Conservation (phyloP, 2,888 invertebrate species). For the Oconnorella tubifera region DNA sequence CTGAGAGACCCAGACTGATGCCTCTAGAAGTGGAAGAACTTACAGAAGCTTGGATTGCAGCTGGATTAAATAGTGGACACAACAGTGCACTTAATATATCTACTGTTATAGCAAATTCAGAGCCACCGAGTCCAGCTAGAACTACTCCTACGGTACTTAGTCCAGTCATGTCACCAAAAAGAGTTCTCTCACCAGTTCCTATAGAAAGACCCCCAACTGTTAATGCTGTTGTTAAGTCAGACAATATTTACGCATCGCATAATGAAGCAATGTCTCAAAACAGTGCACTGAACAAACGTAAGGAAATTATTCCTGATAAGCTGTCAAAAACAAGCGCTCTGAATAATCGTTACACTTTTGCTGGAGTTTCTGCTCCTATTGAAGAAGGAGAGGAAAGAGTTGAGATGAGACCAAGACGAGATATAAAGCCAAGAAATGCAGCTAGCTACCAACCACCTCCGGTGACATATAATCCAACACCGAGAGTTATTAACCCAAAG, state of each 20-base stretch:
- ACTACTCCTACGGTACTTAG: conserved; percentile 30
- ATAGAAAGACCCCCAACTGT: not conserved
- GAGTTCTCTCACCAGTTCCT: not conserved
- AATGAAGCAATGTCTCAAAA: conserved; percentile 12
- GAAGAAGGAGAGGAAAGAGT: not conserved
- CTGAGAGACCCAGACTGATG: conserved; percentile 10
- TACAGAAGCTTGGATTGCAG: conserved; percentile 30
- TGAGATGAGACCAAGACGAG: not conserved
- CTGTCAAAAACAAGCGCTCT: conserved; percentile 50
- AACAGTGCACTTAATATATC: too few relatives aligned
- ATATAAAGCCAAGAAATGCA: not conserved
- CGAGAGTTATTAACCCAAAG: not conserved
- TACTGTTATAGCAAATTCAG: not conserved
- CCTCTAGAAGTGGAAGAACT: conserved; percentile 41
- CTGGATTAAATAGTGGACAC: too few relatives aligned
- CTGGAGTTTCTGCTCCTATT: conserved; percentile 7
- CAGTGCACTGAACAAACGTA: conserved; percentile 17
- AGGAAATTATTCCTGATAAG: conserved; percentile 20
- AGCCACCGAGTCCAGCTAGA: conserved; percentile 38
- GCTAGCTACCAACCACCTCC: not conserved
- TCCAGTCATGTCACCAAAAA: not conserved
- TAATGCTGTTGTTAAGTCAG: conserved; percentile 24
- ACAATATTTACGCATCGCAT: not conserved
- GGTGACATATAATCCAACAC: not conserved
- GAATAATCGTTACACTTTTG: conserved; percentile 51